phyloP scores from a whole-genome alignment of 2,888 invertebrate species.

The Leptinotarsa tumamoca region DNA sequence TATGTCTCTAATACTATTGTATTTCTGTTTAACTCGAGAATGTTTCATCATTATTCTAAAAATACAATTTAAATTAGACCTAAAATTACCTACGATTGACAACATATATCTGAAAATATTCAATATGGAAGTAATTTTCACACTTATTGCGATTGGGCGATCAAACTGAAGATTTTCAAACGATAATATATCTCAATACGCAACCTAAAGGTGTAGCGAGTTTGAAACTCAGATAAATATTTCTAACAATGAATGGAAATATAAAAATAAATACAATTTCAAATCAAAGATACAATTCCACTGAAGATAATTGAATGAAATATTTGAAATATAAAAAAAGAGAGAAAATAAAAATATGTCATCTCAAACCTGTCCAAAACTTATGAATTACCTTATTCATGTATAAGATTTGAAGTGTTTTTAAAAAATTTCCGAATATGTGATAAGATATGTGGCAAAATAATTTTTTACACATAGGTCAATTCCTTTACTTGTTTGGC shows the following conservation, averaged over 20 bases:
- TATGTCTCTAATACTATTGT: not conserved
- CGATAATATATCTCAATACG: conserved; percentile 14
- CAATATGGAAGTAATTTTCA: conserved; percentile 43
- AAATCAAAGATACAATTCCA: conserved; percentile 1
- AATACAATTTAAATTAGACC: conserved; percentile 53
- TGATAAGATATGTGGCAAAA: no score
- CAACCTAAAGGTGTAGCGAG: not conserved
- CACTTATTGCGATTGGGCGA: conserved; percentile 62
- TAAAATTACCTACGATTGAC: conserved; percentile 52
- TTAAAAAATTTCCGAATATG: no score
- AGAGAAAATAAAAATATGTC: conserved; percentile 15
- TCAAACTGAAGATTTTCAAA: conserved; percentile 43
- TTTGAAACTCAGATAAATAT: not conserved
- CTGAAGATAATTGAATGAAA: conserved; percentile 11
- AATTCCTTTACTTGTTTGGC: no score
- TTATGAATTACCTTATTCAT: not conserved
- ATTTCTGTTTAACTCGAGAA: conserved; percentile 52
- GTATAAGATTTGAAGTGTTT: no score
- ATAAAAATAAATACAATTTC: not conserved
- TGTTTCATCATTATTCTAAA: conserved; percentile 50
- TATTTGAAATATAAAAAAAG: not conserved
- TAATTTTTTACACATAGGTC: no score
- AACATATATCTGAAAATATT: conserved; percentile 35
- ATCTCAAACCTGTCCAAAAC: conserved; percentile 29
- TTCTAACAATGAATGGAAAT: not conserved